These are phyloP conservation scores for Samia ricini DNA, from an alignment of 1,140 invertebrate species.

Conservation along the genomic window DNA sequence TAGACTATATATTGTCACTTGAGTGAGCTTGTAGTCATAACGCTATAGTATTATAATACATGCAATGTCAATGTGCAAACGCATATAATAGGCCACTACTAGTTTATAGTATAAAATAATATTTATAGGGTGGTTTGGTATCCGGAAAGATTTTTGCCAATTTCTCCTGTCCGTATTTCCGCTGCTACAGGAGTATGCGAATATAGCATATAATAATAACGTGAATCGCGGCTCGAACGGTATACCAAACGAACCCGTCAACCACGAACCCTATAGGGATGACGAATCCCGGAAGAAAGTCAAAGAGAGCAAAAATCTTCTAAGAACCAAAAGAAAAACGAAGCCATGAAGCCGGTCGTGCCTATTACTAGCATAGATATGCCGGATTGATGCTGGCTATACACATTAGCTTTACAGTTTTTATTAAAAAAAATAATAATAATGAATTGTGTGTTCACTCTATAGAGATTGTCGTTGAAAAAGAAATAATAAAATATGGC, in stretches of 20 bases:
- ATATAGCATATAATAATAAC: constrained; percentile 94
- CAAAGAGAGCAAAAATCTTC: constrained; percentile 79
- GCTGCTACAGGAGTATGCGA: constrained; percentile 97
- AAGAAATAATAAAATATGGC: constrained; percentile 23
- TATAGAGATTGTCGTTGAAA: constrained; percentile 8
- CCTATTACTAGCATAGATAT: constrained; percentile 92
- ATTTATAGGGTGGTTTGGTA: constrained; percentile 97
- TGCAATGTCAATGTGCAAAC: too few relatives aligned
- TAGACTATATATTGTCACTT: too few relatives aligned
- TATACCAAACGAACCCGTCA: constrained; percentile 68
- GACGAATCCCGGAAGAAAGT: constrained; percentile 76
- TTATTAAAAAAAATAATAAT: too few relatives aligned
- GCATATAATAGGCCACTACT: too few relatives aligned
- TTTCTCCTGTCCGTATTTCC: constrained; percentile 96
- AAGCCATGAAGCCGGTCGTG: constrained; percentile 89
- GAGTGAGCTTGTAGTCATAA: too few relatives aligned
- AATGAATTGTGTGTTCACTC: constrained; percentile 20
- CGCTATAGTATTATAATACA: too few relatives aligned
- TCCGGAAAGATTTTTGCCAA: constrained; percentile 97
- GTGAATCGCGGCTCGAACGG: constrained; percentile 66
- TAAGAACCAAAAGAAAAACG: constrained; percentile 84
- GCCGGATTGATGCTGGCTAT: constrained; percentile 85
- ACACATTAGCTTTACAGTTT: background rate
- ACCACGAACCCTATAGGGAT: constrained; percentile 77
- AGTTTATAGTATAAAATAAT: background rate